Conservation (phyloP, 2,113 vertebrate genomes). For the Tyrannus savana region DNA sequence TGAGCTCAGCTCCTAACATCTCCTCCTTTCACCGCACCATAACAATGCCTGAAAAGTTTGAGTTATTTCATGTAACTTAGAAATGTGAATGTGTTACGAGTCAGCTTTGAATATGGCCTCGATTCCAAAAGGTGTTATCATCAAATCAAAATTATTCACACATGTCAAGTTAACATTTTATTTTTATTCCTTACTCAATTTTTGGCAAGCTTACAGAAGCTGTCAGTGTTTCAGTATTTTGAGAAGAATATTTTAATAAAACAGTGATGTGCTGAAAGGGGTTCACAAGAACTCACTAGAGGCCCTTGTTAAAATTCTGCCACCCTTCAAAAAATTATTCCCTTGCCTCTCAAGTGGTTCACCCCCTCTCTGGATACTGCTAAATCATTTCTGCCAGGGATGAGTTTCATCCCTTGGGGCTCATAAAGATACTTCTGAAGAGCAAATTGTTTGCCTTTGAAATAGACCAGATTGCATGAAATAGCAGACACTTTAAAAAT, state of each 20-base stretch:
- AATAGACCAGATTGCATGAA: conserved; percentile 73
- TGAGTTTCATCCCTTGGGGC: conserved; percentile 71
- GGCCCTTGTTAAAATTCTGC: conserved; percentile 75
- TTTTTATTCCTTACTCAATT: conserved; percentile 76
- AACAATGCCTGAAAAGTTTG: conserved; percentile 69
- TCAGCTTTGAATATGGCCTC: conserved; percentile 71
- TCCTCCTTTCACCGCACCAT: background rate
- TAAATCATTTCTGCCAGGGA: conserved; percentile 73
- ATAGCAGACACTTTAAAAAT: conserved; percentile 74
- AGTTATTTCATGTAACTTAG: conserved; percentile 70
- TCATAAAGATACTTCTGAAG: conserved; percentile 67
- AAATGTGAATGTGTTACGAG: conserved; percentile 73
- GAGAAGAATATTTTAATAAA: conserved; percentile 73
- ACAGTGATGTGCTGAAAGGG: conserved; percentile 72
- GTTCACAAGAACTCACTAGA: conserved; percentile 73
- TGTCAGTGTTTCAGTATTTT: conserved; percentile 72
- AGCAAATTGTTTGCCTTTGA: conserved; percentile 72
- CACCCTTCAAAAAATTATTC: conserved; percentile 75
- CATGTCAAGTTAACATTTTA: conserved; percentile 76
- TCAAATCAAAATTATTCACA: conserved; percentile 78
- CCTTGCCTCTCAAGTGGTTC: conserved; percentile 69
- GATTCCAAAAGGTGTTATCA: conserved; percentile 74
- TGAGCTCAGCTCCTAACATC: background rate
- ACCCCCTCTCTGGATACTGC: conserved; percentile 68
- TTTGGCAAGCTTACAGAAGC: conserved; percentile 76